Evolutionary conservation across 2,797 vertebrate species (phyloP), one percentile per base, ranked within the genome.

Genomic region (Stomatorhinus walkeri): DNA sequence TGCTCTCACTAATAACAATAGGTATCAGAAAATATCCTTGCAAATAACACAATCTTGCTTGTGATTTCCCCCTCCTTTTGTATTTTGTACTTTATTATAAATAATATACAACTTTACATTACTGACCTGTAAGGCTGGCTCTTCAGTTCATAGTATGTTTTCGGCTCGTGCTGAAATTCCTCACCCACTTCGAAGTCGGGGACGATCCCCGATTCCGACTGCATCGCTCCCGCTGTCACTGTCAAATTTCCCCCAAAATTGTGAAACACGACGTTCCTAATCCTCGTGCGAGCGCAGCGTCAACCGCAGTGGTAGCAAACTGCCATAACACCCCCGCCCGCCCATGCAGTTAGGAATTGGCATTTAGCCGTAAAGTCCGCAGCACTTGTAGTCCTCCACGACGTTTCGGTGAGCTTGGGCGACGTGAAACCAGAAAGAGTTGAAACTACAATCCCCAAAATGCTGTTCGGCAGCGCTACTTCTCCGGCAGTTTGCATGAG

Each of bases 141-240:
- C 95, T 98, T 99, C 94, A 99, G 92, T 94, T 99, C 97, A 95
- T 99, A 99, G 93, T 98, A 98, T 88, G 97, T 98, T 95, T 99
- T 99, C 56, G 97, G 97, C 91, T 99, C 98, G 93, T 98, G 97
- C 90, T 97, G 97, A 93, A 98, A 97, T 94, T 98, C 97, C 93
- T 98, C 98, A 90, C 96, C 97, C 64, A 96, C 97, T 93, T 98
- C 97, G 93, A 98, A 98, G 96, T 99, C 98, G 91, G 97, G 94
- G 94, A 99, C 98, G 90, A 99, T 99, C 90, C 98, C 98, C 89
- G 98, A 98, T 92, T 99, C 98, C 51, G 97, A 94, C 95, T 99
- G 97, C 98, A 99, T 99, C 84, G 89, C 94, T 91, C 89, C 92
- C 85, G 91, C 89, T 90, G 93, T 94, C 91, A 94, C 88, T 89